Base-by-base conservation (phyloP, 2,113 vertebrate genomes). In the Corythornis madagascariensis region DNA sequence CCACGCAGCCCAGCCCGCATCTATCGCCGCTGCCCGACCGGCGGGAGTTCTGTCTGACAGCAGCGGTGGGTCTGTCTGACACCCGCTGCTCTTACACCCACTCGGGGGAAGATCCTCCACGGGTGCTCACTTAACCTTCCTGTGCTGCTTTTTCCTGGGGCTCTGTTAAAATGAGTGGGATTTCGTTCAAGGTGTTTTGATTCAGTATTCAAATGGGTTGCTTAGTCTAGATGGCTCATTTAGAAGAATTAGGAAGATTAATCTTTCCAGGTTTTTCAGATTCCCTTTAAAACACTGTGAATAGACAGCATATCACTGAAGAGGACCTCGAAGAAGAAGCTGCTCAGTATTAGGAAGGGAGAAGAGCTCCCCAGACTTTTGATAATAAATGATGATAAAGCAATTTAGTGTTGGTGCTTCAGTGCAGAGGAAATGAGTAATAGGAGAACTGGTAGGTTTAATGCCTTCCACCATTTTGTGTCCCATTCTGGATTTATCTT, bases 301-400 rank as follows among this genome's bases (percentile, higher is more conserved):
- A 9, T 20, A 70, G 28, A 7, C 28, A 70, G 76, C 35, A n/a
- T n/a, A 15, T 60, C 42, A 0, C 59, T 9, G 40, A 55, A 31
- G 66, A 93, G 69, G 65, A 48, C 53, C 56, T 77, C 3, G 16
- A 47, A 67, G 16, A 47, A 67, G 72, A 60, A 86, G 11, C 65
- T 64, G 25, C 21, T 19, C n/a, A 16, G 12, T 60, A 2, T 64
- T 88, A 88, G 61, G 40, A 74, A 88, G 40, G 67, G 56, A 61
- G 6, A 20, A 42, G 47, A 61, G 33, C 55, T 45, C 19, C 57
- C 65, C 31, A 42, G 83, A 63, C 33, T 73, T 77, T 28, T 48
- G 29, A 28, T 81, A 83, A 71, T 77, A 86, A 95, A 88, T 10
- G 14, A 16, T 65, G 38, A 64, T 74, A 67, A 83, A 91, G 48